A percentile compares a stretch with the other conserved stretches of the same genome.
Conservation (phyloP, 2,888 invertebrate genomes). For the Drepana falcataria region DNA sequence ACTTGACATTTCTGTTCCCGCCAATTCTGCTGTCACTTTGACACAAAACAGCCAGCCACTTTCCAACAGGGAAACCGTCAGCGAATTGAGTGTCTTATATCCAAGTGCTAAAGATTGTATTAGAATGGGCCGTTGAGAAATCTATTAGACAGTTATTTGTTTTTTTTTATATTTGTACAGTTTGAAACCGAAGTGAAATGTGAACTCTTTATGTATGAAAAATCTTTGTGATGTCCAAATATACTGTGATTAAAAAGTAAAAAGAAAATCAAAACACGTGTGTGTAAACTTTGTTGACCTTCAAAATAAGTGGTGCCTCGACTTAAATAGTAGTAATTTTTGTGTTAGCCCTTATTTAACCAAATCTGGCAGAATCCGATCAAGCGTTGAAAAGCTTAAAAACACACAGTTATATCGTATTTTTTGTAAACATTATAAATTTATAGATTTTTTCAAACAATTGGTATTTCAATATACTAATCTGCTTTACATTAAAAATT, state of each 20-base stretch:
- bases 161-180: conserved; percentile 15
- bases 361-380: too few relatives aligned
- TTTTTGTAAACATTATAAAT: too few relatives aligned
- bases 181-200: conserved; percentile 27
- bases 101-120: conserved; percentile 11
- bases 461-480: too few relatives aligned
- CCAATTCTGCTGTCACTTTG: conserved; percentile 28
- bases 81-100: conserved; percentile 7
- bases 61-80: conserved; percentile 5
- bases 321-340: too few relatives aligned
- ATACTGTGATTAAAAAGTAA: conserved; percentile 10
- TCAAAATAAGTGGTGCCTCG: too few relatives aligned
- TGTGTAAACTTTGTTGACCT: too few relatives aligned
- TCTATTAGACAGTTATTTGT: conserved; percentile 5
- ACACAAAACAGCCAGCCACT: conserved; percentile 21
- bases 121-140: conserved; percentile 12
- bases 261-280: conserved; percentile 1
- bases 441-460: too few relatives aligned
- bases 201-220: conserved; percentile 17
- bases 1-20: conserved; percentile 32
- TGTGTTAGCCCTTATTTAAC: too few relatives aligned
- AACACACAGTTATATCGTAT: too few relatives aligned
- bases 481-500: too few relatives aligned
- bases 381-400: too few relatives aligned
- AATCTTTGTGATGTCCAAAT: conserved; percentile 30